Evolutionary conservation across 64 coral and sea anemone genomes (phyloP), one percentile per base, ranked within the genome.

Genomic region (Actinia equina): DNA sequence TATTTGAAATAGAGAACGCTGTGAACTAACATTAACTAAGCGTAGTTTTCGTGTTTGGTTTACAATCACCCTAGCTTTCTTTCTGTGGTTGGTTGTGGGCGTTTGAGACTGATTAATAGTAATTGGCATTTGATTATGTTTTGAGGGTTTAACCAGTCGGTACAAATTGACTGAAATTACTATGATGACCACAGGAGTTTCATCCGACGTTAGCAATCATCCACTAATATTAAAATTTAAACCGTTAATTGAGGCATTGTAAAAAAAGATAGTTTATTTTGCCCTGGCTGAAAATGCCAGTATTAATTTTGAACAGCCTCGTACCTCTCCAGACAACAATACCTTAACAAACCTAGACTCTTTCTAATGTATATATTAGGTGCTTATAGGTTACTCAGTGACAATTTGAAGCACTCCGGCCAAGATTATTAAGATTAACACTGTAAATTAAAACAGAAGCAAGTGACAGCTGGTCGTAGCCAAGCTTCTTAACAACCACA

Each of bases 91-190:
- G 22, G 13, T 7, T 13, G 69, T 30, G 25, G 69, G 69, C 69
- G 69, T 74, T 69, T 7, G 12, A 41, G 69, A 11, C 69, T 74
- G 69, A 74, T 74, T 74, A 74, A 81, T 81, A 49, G 18, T 81
- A 81, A 81, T 81, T 81, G 78, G 78, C 49, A 49, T 81, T 81
- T 81, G 42, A 81, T 81, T 44, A 81, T 74, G 78, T 81, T 44
- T 81, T 44, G 78, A 81, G 44, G 43, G 42, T 11, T 81, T 52
- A 49, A 81, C 78, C 78, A 44, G 78, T 81, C 17, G 17, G 78
- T 81, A 49, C 78, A 81, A 81, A 81, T 81, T 81, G 49, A 9
- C 78, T 81, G 17, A 81, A 81, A 81, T 81, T 20, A 52, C 43
- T 46, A n/a, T 52, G 19, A 44, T 20, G 44, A 81, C 78, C 78